Evolutionary conservation across 2,113 vertebrate genomes (phyloP), one percentile per base, ranked within the genome.

Genomic region (Leptobrachium ailaonicum): DNA sequence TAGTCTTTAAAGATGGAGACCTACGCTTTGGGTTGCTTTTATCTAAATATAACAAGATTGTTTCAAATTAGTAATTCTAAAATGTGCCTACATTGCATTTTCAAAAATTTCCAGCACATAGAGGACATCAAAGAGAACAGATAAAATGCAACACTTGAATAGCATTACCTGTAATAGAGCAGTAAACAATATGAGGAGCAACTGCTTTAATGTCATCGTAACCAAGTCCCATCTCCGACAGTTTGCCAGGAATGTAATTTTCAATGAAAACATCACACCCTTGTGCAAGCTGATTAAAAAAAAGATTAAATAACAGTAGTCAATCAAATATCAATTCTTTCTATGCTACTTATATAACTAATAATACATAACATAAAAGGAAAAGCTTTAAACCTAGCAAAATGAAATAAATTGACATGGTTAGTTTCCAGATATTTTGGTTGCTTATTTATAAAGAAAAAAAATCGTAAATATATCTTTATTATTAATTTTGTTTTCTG

Each of bases 241-340:
- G 90, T 72, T 98, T 99, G 2, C 96, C 96, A 44, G 97, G 96
- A 3, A 98, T 2, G 41, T 93, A 98, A 89, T 99, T 99, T 85
- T 99, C 97, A 80, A 98, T 88, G 83, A 98, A 87, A 73, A 99
- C 92, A 88, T 98, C 97, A 83, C 94, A 95, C 71, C 89, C 88
- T 79, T 86, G 87, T 86, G 96, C 92, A 71, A 99, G 94, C 97
- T 99, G 85, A 86, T 54, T 83, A 81, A 85, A 88, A 85, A 54
- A 54, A 32, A 73, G 54, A 72, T 42, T 41, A 42, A 43, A 13
- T 47, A 44, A 76, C 41, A 75, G 41, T 45, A 62, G 20, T 7
- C 58, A 62, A n/a, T 50, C 8, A 50, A 50, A 50, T 50, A 50
- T 50, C 4, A 8, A 50, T 50, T 4, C 47, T 8, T 50, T 8